A percentile compares a stretch with the other conserved stretches of the same genome.
phyloP scores from a whole-genome alignment of 2,888 invertebrate genomes.

The Spisula solida region DNA sequence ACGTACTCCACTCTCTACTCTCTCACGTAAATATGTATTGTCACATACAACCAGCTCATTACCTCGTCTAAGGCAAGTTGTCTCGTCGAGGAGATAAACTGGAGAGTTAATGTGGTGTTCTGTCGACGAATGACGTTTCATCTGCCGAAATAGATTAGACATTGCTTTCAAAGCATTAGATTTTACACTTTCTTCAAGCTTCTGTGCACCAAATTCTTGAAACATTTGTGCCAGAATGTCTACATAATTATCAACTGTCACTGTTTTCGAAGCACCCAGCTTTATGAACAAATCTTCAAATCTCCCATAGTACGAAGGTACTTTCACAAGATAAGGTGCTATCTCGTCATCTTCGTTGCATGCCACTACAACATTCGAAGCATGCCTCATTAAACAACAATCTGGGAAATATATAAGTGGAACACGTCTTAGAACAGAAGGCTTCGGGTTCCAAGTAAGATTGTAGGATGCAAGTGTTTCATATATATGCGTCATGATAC shows the following conservation, averaged over 20 bases:
- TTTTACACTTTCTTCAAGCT: background rate
- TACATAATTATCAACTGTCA: background rate
- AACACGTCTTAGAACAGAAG: background rate
- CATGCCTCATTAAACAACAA: background rate
- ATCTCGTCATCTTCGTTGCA: slow-evolving; percentile 19
- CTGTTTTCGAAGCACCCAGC: slow-evolving; percentile 5
- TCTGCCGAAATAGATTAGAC: background rate
- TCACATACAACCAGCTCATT: background rate
- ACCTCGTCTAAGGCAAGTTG: background rate
- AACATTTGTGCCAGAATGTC: background rate
- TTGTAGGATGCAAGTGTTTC: background rate
- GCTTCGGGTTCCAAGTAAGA: background rate
- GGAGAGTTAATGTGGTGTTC: background rate
- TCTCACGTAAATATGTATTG: slow-evolving; percentile 11
- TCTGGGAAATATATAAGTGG: slow-evolving; percentile 29
- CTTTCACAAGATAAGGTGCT: background rate
- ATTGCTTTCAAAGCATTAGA: background rate
- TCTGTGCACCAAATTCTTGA: background rate
- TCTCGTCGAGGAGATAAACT: background rate
- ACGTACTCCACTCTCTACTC: background rate
- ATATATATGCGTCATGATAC: background rate
- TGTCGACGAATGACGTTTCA: background rate
- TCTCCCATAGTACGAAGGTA: background rate
- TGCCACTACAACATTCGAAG: background rate
- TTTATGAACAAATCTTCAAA: slow-evolving; percentile 1